These are phyloP conservation scores for Myathropa florea DNA, from an alignment of 2,888 invertebrate species.

Conservation along the genomic window DNA sequence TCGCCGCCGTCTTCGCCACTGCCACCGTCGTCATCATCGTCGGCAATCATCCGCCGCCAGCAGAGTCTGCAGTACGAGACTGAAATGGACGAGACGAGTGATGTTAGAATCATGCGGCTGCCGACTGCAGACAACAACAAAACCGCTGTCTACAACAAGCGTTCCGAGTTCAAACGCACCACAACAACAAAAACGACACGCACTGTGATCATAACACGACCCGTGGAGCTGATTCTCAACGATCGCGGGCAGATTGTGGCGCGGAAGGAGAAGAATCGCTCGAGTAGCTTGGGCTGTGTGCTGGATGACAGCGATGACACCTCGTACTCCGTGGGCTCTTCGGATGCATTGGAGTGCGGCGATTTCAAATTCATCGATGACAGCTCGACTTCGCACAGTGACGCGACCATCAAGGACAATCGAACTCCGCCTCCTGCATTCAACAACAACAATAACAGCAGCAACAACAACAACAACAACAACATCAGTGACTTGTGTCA, in stretches of 20 bases:
- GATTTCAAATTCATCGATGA: conserved; percentile 79
- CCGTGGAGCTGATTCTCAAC: conserved; percentile 76
- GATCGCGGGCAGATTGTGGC: conserved; percentile 77
- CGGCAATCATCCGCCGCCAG: conserved; percentile 69
- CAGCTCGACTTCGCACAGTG: conserved; percentile 78
- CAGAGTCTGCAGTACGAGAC: conserved; percentile 73
- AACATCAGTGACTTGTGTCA: conserved; percentile 76
- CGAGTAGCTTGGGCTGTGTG: conserved; percentile 78
- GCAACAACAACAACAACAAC: conserved; percentile 69
- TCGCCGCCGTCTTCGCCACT: conserved; percentile 68
- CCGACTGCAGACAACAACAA: conserved; percentile 71
- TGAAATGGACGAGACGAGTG: conserved; percentile 75
- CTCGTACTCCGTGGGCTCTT: conserved; percentile 48
- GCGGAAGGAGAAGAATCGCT: conserved; percentile 74
- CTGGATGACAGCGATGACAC: conserved; percentile 73
- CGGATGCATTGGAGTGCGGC: conserved; percentile 68
- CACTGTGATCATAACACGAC: conserved; percentile 76
- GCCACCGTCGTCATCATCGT: conserved; percentile 67
- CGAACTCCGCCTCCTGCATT: neutral
- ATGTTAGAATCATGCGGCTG: conserved; percentile 74
- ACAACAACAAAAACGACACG: conserved; percentile 77
- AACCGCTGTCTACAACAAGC: conserved; percentile 71
- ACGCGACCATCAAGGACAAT: conserved; percentile 73
- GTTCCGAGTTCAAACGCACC: conserved; percentile 76
- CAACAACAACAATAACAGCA: conserved; percentile 71